Percentiles rank a stretch among this genome's conserved stretches.
Evolutionary conservation across 2,888 invertebrate species (phyloP).

Genomic region (Vesta saturnalis): DNA sequence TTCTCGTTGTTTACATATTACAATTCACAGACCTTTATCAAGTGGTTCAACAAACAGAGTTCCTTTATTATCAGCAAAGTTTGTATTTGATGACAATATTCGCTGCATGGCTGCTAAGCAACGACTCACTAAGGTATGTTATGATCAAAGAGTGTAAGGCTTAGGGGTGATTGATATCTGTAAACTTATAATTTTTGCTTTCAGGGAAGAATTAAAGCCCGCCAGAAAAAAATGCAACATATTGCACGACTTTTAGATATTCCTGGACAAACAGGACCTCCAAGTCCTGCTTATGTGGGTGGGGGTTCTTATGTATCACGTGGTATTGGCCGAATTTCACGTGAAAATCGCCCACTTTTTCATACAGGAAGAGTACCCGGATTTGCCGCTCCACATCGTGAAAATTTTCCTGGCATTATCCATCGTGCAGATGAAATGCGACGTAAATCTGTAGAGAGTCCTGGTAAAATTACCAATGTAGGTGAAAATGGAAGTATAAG

Average conservation of each 20-base stretch:
- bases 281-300: conserved; percentile 62
- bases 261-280: conserved; percentile 67
- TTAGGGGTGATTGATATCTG: background rate
- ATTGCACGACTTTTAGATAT: conserved; percentile 93
- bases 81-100: conserved; percentile 98
- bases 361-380: conserved; percentile 59
- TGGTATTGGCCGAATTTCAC: conserved; percentile 52
- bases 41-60: conserved; percentile 65
- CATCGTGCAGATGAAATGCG: conserved; percentile 54
- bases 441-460: conserved; percentile 52
- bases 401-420: conserved; percentile 59
- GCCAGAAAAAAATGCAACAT: conserved; percentile 96
- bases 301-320: conserved; percentile 54
- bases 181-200: background rate
- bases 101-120: conserved; percentile 99
- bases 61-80: conserved; percentile 88
- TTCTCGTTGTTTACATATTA: conserved; percentile 92
- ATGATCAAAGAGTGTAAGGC: background rate
- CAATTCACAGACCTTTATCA: conserved; percentile 84
- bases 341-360: conserved; percentile 59
- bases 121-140: conserved; percentile 75
- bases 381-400: conserved; percentile 61
- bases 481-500: conserved; percentile 42
- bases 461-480: conserved; percentile 47
- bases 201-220: conserved; percentile 89